Evolutionary conservation across 2,888 invertebrate genomes (phyloP).

Genomic region (Sussaba pulchella): DNA sequence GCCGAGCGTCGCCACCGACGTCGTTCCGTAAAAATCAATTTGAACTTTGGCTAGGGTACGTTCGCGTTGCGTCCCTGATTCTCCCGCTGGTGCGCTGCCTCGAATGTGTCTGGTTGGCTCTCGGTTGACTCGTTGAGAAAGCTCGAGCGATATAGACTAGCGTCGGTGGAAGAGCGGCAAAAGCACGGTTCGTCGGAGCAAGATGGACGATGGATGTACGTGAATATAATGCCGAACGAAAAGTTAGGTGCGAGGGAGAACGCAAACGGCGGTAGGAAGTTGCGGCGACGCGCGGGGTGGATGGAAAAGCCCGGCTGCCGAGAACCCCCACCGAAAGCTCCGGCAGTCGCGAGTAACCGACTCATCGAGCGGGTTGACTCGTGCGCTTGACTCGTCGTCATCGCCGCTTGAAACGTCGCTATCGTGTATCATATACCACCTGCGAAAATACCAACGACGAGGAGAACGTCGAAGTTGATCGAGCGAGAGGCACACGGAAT

Average conservation of each 20-base stretch:
- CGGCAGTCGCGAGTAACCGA: slow-evolving; percentile 80
- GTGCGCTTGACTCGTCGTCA: slow-evolving; percentile 56
- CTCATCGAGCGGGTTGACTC: slow-evolving; percentile 79
- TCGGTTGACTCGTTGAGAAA: slow-evolving; percentile 48
- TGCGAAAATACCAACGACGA: slow-evolving; percentile 24
- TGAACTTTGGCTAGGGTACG: slow-evolving; percentile 80
- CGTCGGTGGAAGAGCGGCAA: slow-evolving; percentile 43
- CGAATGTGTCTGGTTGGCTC: slow-evolving; percentile 29
- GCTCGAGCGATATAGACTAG: slow-evolving; percentile 18
- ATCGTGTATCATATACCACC: slow-evolving; percentile 13
- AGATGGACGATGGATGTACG: slow-evolving; percentile 17
- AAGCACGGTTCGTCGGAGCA: slow-evolving; percentile 67
- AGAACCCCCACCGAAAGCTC: slow-evolving; percentile 71
- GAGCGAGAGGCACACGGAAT: slow-evolving; percentile 19
- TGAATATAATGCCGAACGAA: not conserved
- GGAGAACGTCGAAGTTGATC: slow-evolving; percentile 26
- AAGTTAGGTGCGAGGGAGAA: slow-evolving; percentile 20
- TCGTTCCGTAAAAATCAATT: slow-evolving; percentile 83
- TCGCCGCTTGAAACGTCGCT: slow-evolving; percentile 32
- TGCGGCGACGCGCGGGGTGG: slow-evolving; percentile 46
- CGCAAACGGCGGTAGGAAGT: slow-evolving; percentile 29
- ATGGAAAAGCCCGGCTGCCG: slow-evolving; percentile 64
- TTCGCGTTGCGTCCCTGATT: slow-evolving; percentile 56
- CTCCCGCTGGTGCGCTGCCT: slow-evolving; percentile 19
- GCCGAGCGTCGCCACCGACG: slow-evolving; percentile 81